Evolutionary conservation across 1,140 invertebrate species (phyloP).

Genomic region (Ooceraea biroi): DNA sequence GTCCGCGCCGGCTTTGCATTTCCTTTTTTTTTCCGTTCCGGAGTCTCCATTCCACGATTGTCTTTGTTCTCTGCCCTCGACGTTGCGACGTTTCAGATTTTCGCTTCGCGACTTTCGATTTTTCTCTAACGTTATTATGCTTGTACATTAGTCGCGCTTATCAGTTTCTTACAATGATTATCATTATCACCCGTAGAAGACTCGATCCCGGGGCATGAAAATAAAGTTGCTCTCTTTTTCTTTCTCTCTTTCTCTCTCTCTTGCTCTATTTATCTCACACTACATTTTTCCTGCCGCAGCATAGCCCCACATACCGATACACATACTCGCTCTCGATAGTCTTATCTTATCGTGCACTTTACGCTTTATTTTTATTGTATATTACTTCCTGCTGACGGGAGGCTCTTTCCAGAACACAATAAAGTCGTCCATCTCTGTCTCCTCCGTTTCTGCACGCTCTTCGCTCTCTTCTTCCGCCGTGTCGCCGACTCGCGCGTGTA

Average conservation of each 20-base stretch:
- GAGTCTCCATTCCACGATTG: not conserved
- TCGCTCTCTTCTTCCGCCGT: not conserved
- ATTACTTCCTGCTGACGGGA: constrained; percentile 47
- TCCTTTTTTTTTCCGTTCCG: not conserved
- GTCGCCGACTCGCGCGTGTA: constrained; percentile 1
- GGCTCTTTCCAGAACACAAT: constrained; percentile 40
- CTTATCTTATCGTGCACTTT: constrained; percentile 43
- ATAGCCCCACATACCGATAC: not conserved
- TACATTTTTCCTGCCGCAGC: constrained; percentile 6
- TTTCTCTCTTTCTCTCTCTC: constrained; percentile 1
- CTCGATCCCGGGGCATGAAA: constrained; percentile 43
- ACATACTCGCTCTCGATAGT: constrained; percentile 36
- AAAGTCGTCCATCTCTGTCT: constrained; percentile 6
- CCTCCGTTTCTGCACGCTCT: not conserved
- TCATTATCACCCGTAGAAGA: constrained; percentile 21
- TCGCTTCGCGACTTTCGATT: not conserved
- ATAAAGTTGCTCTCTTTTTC: constrained; percentile 34
- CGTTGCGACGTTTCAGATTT: not conserved
- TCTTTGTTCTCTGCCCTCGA: constrained; percentile 29
- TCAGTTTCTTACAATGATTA: constrained; percentile 49
- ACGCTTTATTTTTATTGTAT: constrained; percentile 46
- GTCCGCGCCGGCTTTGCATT: constrained; percentile 11
- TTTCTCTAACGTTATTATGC: not conserved
- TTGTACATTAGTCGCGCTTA: constrained; percentile 32
- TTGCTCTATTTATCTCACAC: constrained; percentile 19